Conservation (phyloP, 2,797 vertebrate genomes). For the Alosa sapidissima region DNA sequence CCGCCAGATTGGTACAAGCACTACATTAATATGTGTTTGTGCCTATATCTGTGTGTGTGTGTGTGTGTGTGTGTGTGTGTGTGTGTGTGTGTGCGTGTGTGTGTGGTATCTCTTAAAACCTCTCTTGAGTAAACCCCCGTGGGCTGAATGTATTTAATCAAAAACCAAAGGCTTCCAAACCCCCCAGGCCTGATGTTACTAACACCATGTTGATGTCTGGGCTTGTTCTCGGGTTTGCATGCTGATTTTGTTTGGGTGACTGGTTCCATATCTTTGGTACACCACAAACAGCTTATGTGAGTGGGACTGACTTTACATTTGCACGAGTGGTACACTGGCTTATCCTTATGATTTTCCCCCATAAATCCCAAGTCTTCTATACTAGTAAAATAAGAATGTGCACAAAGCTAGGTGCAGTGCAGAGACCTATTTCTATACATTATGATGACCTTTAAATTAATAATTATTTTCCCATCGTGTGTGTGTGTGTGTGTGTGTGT, state of each 20-base stretch:
- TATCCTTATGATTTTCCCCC: not conserved
- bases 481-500: too few relatives aligned
- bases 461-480: too few relatives aligned
- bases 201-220: not conserved
- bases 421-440: not conserved
- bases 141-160: conserved; percentile 4
- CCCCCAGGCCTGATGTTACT: not conserved
- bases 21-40: not conserved
- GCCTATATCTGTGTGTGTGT: not conserved
- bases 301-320: not conserved
- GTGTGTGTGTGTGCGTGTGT: not conserved
- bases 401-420: not conserved
- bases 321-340: not conserved
- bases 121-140: conserved; percentile 5
- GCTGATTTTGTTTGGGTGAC: not conserved
- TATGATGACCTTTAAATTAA: too few relatives aligned
- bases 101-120: conserved; percentile 15
- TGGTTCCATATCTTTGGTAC: not conserved
- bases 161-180: not conserved
- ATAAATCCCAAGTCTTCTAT: not conserved
- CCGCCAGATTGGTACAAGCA: conserved; percentile 9
- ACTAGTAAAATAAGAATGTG: not conserved
- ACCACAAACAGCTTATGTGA: not conserved
- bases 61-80: not conserved
- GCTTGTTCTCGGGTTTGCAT: not conserved